These are phyloP conservation scores for Melanotaenia nigrans DNA, from an alignment of 2,797 vertebrate genomes.

Conservation along the genomic window DNA sequence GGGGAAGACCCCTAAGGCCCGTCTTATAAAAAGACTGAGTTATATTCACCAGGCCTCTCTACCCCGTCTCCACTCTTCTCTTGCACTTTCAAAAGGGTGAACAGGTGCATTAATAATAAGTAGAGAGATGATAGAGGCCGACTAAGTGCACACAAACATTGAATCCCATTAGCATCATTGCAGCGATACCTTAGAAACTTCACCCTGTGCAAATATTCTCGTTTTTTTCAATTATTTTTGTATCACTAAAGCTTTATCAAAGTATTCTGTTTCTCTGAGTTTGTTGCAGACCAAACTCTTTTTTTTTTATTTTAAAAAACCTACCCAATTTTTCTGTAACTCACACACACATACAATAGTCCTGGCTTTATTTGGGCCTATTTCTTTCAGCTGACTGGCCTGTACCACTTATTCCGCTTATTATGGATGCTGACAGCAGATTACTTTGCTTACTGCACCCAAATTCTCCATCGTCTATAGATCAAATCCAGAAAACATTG, in stretches of 20 bases:
- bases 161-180: conserved; percentile 19
- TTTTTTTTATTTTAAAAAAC: neutral
- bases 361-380: conserved; percentile 38
- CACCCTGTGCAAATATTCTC: neutral
- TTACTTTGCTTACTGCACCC: conserved; percentile 71
- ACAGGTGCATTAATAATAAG: conserved; percentile 64
- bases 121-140: conserved; percentile 15
- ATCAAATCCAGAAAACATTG: conserved; percentile 45
- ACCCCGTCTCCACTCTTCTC: neutral
- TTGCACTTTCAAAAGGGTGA: conserved; percentile 29
- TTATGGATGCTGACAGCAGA: conserved; percentile 58
- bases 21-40: conserved; percentile 37
- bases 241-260: neutral
- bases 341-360: conserved; percentile 21
- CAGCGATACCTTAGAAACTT: conserved; percentile 10
- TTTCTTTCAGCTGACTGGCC: conserved; percentile 65
- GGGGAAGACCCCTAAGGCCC: conserved; percentile 25
- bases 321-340: conserved; percentile 28
- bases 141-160: conserved; percentile 26
- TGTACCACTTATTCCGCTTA: conserved; percentile 61
- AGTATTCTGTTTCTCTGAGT: conserved; percentile 1
- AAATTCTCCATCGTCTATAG: conserved; percentile 50
- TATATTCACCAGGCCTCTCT: conserved; percentile 13
- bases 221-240: neutral
- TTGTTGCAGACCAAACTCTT: neutral